phyloP scores from a whole-genome alignment of 2,797 vertebrate genomes.

The Melanotaenia boesemani region DNA sequence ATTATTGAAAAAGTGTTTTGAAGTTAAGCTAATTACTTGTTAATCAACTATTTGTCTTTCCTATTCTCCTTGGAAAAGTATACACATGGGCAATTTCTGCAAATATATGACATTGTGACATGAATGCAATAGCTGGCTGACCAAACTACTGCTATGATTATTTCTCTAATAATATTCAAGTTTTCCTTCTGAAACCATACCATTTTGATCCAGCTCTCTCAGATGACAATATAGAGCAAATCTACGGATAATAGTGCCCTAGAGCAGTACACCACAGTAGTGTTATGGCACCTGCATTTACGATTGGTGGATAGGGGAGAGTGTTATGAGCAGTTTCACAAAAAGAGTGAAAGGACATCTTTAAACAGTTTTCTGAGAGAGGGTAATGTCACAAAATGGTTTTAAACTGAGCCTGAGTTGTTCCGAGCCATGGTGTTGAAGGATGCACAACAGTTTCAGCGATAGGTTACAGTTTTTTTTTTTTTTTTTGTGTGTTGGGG shows the following conservation, averaged over 20 bases:
- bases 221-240: slow-evolving; percentile 68
- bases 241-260: slow-evolving; percentile 76
- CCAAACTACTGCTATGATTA: slow-evolving; percentile 45
- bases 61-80: slow-evolving; percentile 29
- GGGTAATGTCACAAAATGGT: slow-evolving; percentile 60
- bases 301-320: slow-evolving; percentile 57
- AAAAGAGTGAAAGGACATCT: slow-evolving; percentile 61
- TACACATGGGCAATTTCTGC: slow-evolving; percentile 41
- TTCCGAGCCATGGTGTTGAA: slow-evolving; percentile 71
- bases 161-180: slow-evolving; percentile 59
- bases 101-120: slow-evolving; percentile 48
- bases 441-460: slow-evolving; percentile 66
- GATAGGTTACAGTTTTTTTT: slow-evolving; percentile 54
- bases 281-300: slow-evolving; percentile 63
- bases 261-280: slow-evolving; percentile 68
- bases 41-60: slow-evolving; percentile 57
- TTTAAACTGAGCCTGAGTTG: slow-evolving; percentile 56
- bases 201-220: slow-evolving; percentile 55
- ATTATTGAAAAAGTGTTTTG: not conserved
- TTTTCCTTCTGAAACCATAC: slow-evolving; percentile 52
- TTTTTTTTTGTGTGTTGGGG: too few relatives aligned
- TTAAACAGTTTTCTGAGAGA: slow-evolving; percentile 56
- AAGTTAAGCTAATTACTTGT: slow-evolving; percentile 41
- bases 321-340: slow-evolving; percentile 60
- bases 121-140: slow-evolving; percentile 46